Base-by-base conservation (phyloP, 2,797 vertebrate genomes). In the Fundulus diaphanus region DNA sequence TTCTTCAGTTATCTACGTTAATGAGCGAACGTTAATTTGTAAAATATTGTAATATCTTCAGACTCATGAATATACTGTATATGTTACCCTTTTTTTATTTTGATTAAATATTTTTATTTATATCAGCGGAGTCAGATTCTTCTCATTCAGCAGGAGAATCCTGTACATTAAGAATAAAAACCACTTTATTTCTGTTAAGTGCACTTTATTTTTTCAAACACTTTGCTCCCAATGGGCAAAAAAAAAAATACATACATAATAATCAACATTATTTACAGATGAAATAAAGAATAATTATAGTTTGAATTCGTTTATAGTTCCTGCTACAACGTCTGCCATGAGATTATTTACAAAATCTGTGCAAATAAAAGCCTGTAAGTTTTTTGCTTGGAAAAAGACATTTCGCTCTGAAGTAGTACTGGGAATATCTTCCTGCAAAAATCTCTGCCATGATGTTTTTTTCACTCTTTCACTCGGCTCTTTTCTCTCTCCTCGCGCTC, bases 401-500 rank as follows among this genome's bases (percentile, higher is more conserved):
- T 82, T 70, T 77, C 13, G 35, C 42, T 52, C 70, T 33, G 68
- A 16, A 67, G 74, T 59, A 48, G 27, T 7, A 2, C 70, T 56
- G 48, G 66, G 20, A 72, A 65, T 24, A 46, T 46, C 56, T 72
- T 84, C n/a, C 27, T 63, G 63, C 52, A 1, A 1, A 67, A 22
- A 48, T n/a, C 16, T 44, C 12, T 1, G 29, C 8, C 49, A 31
- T 29, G 20, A 59, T 3, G 6, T 35, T 49, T 82, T 73, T 87
- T 66, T 42, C 63, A 86, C 0, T 79, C 71, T 77, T 87, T 92
- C 49, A 12, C 49, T 76, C 24, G 70, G 59, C 15, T 78, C 51
- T 78, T 88, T 54, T 93, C 91, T 83, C 52, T 87, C 76, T 79
- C 52, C 81, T 95, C 94, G 9, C 83, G 90, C 66, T 95, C 91